Evolutionary conservation across 92 coral and sea anemone genomes (phyloP).

Genomic region (Porites evermanni): DNA sequence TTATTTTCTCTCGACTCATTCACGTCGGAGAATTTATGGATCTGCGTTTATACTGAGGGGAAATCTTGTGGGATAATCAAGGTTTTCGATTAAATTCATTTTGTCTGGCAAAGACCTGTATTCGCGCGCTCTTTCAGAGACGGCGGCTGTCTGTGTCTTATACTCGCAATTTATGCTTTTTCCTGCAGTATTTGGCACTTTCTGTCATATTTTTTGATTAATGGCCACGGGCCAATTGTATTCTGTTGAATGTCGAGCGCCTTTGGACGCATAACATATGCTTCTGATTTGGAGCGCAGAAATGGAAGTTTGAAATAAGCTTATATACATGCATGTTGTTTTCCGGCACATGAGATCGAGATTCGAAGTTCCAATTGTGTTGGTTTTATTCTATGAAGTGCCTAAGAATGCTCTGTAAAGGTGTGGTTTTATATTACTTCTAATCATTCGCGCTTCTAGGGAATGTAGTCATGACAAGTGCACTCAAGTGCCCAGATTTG

Average conservation of each 20-base stretch:
- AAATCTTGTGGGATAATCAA: not conserved
- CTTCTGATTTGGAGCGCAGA: conserved; percentile 11
- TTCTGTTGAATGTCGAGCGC: conserved; percentile 49
- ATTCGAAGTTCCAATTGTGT: not conserved
- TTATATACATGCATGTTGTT: conserved; percentile 23
- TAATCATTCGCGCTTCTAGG: conserved; percentile 18
- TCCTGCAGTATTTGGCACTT: conserved; percentile 42
- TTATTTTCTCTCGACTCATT: conserved; percentile 42
- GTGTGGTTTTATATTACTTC: conserved; percentile 35
- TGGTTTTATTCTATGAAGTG: not conserved
- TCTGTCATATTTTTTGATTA: conserved; percentile 49
- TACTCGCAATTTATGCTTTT: conserved; percentile 29
- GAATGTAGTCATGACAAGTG: conserved; percentile 30
- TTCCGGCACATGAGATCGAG: not conserved
- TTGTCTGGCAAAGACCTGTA: conserved; percentile 21
- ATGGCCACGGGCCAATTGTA: conserved; percentile 48
- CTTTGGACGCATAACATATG: conserved; percentile 44
- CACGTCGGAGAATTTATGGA: conserved; percentile 48
- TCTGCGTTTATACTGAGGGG: conserved; percentile 15
- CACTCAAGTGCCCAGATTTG: conserved; percentile 24
- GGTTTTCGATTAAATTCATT: conserved; percentile 33
- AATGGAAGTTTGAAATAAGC: conserved; percentile 16
- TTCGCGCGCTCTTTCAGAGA: not conserved
- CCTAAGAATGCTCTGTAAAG: conserved; percentile 2
- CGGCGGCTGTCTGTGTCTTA: conserved; percentile 23